Evolutionary conservation across 2,888 invertebrate species (phyloP).

Genomic region (Microdon myrmicae): DNA sequence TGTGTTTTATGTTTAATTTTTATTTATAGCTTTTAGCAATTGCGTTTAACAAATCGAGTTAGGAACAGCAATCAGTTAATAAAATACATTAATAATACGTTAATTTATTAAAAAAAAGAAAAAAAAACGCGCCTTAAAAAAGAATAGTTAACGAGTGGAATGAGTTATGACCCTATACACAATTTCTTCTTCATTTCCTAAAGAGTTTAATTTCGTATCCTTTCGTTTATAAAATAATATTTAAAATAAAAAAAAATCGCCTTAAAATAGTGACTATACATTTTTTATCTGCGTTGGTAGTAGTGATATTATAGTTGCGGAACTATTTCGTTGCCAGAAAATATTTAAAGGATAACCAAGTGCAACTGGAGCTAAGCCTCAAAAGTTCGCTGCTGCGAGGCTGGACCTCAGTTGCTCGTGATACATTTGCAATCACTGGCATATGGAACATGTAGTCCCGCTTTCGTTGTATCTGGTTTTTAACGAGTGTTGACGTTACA

Average conservation of each 20-base stretch:
- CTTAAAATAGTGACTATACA: constrained; percentile 68
- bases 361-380: constrained; percentile 30
- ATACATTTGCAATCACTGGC: background rate
- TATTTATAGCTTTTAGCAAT: constrained; percentile 46
- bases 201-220: constrained; percentile 15
- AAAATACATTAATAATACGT: constrained; percentile 6
- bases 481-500: no score
- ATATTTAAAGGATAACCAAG: constrained; percentile 34
- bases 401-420: constrained; percentile 21
- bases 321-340: no score
- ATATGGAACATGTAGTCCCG: no score
- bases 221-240: constrained; percentile 51
- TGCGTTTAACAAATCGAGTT: constrained; percentile 42
- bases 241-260: constrained; percentile 55
- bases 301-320: no score
- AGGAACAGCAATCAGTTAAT: constrained; percentile 22
- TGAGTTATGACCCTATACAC: constrained; percentile 51
- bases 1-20: constrained; percentile 7
- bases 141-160: constrained; percentile 53
- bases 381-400: constrained; percentile 43
- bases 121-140: constrained; percentile 25
- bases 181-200: constrained; percentile 25
- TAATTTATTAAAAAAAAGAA: background rate
- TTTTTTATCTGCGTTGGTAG: constrained; percentile 58
- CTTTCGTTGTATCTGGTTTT: constrained; percentile 43